A percentile compares a stretch with the other conserved stretches of the same genome.
Conservation (phyloP, 2,797 vertebrate species). For the Poecilia velifera region DNA sequence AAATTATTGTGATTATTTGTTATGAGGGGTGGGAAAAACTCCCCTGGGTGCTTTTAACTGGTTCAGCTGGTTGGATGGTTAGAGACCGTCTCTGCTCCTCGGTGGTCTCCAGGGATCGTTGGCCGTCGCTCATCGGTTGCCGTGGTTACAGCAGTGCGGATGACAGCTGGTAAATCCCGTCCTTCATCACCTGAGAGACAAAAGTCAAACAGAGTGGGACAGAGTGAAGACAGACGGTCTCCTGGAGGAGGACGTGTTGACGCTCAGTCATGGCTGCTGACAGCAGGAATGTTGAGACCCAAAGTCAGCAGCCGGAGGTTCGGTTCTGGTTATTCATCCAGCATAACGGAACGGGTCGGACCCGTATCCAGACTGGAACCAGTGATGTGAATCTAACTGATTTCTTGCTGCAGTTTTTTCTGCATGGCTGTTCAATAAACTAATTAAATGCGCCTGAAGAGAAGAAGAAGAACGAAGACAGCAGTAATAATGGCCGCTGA, state of each 20-base stretch:
- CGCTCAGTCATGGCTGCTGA: background rate
- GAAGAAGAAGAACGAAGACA: too few species aligned
- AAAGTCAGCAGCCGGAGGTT: background rate
- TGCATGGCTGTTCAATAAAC: too few species aligned
- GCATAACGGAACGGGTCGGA: background rate
- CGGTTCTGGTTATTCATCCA: background rate
- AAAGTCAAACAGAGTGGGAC: background rate
- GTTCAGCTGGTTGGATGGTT: background rate
- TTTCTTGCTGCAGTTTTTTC: background rate
- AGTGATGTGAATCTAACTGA: background rate
- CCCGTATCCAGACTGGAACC: background rate
- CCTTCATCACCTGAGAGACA: constrained; percentile 6
- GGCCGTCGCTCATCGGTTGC: background rate
- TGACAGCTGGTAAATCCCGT: background rate
- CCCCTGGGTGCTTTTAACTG: background rate
- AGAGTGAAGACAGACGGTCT: background rate
- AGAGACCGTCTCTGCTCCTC: background rate
- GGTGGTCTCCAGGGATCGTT: background rate
- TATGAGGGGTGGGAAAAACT: background rate
- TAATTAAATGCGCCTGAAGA: too few species aligned
- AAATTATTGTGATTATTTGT: background rate
- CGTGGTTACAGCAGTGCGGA: background rate
- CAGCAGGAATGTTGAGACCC: background rate
- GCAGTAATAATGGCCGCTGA: too few species aligned
- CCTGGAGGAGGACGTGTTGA: background rate